Evolutionary conservation across 2,888 invertebrate genomes (phyloP).

Genomic region (Cheilosia soror): DNA sequence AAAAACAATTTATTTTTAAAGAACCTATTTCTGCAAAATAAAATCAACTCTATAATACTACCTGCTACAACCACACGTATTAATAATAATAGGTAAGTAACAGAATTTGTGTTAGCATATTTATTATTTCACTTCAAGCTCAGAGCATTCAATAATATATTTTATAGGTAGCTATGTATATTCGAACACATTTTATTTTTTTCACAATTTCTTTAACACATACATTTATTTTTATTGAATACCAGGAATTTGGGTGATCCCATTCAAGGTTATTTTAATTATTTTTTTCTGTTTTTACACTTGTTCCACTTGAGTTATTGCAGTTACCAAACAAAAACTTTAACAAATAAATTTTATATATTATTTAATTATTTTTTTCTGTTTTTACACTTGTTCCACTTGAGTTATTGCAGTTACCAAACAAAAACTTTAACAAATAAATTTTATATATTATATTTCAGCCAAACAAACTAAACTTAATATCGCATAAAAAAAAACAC

Average conservation of each 20-base stretch:
- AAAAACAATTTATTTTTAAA: too few species aligned
- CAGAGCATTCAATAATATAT: too few species aligned
- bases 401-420: neutral
- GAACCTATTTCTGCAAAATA: too few species aligned
- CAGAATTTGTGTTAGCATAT: neutral
- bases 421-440: neutral
- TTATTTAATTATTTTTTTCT: neutral
- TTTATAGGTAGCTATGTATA: neutral
- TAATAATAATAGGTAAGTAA: neutral
- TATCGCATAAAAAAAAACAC: slow-evolving; percentile 41
- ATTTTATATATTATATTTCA: slow-evolving; percentile 65
- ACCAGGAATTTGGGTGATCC: slow-evolving; percentile 53
- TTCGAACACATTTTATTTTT: neutral
- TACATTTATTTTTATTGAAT: neutral
- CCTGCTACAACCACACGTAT: too few species aligned
- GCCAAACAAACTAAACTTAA: slow-evolving; percentile 20
- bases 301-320: neutral
- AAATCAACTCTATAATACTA: too few species aligned
- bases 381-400: neutral
- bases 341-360: slow-evolving; percentile 41
- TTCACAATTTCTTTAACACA: neutral
- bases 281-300: neutral
- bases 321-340: neutral
- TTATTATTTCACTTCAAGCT: too few species aligned
- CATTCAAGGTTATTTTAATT: neutral